Evolutionary conservation across 2,113 vertebrate genomes (phyloP).

Genomic region (Propithecus coquereli): DNA sequence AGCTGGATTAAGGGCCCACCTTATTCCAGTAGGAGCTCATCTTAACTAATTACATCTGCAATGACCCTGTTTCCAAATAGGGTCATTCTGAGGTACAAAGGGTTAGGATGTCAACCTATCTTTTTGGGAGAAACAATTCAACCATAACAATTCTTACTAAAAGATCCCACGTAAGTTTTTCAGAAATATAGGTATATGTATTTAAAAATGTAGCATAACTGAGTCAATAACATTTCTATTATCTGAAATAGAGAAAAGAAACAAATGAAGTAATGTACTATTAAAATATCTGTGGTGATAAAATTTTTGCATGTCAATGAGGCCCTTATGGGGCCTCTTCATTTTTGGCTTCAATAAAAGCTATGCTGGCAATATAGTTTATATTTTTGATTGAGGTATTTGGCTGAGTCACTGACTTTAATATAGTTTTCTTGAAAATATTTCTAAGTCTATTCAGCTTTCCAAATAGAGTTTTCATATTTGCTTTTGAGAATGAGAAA

Average conservation of each 20-base stretch:
- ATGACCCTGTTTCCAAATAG: background rate
- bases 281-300: background rate
- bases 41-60: background rate
- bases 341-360: slow-evolving; percentile 27
- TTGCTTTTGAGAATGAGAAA: slow-evolving; percentile 42
- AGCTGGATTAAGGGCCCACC: background rate
- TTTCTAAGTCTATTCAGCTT: slow-evolving; percentile 36
- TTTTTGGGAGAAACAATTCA: background rate
- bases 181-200: background rate
- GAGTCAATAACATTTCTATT: too few species aligned
- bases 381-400: slow-evolving; percentile 47
- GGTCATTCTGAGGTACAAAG: background rate
- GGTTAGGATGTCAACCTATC: background rate
- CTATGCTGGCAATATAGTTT: background rate
- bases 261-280: background rate
- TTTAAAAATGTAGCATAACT: background rate
- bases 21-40: background rate
- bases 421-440: background rate
- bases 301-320: background rate
- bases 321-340: background rate
- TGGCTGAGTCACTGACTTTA: background rate
- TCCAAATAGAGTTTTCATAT: slow-evolving; percentile 4
- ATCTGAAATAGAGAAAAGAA: background rate
- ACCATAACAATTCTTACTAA: background rate
- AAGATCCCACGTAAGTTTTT: background rate